These are phyloP conservation scores for Drosophila birchii DNA, from an alignment of 2,888 invertebrate species.

Conservation along the genomic window DNA sequence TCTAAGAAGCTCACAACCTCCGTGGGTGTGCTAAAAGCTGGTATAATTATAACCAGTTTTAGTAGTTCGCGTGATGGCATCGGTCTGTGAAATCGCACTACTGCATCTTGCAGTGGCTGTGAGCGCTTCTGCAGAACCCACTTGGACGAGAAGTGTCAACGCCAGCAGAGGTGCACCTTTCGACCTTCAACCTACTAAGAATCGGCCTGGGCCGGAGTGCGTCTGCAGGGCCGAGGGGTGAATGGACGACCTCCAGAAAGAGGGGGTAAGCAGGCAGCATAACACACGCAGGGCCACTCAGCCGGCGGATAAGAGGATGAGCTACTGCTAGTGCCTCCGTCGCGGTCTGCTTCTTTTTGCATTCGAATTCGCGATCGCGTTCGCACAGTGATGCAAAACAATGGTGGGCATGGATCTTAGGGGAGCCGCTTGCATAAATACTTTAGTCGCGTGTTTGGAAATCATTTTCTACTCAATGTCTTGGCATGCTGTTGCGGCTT, in stretches of 20 bases:
- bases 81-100: constrained; percentile 68
- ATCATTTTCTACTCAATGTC: constrained; percentile 83
- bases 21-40: constrained; percentile 43
- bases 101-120: constrained; percentile 4
- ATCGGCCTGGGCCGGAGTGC: constrained; percentile 52
- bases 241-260: constrained; percentile 72
- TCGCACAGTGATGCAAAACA: constrained; percentile 76
- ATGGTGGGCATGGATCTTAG: constrained; percentile 50
- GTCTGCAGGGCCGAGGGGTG: constrained; percentile 33
- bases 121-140: constrained; percentile 55
- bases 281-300: constrained; percentile 76
- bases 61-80: constrained; percentile 68
- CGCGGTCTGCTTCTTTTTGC: constrained; percentile 78
- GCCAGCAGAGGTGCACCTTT: constrained; percentile 30
- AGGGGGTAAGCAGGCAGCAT: constrained; percentile 73
- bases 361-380: constrained; percentile 56
- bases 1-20: constrained; percentile 3
- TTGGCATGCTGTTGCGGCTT: constrained; percentile 80
- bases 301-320: constrained; percentile 49
- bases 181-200: constrained; percentile 7
- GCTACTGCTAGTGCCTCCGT: constrained; percentile 54
- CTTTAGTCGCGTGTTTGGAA: constrained; percentile 81
- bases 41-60: constrained; percentile 70
- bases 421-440: constrained; percentile 73
- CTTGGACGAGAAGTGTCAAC: constrained; percentile 74